These are phyloP conservation scores for Dreissena rostriformis DNA, from an alignment of 1,140 invertebrate genomes.

Conservation along the genomic window DNA sequence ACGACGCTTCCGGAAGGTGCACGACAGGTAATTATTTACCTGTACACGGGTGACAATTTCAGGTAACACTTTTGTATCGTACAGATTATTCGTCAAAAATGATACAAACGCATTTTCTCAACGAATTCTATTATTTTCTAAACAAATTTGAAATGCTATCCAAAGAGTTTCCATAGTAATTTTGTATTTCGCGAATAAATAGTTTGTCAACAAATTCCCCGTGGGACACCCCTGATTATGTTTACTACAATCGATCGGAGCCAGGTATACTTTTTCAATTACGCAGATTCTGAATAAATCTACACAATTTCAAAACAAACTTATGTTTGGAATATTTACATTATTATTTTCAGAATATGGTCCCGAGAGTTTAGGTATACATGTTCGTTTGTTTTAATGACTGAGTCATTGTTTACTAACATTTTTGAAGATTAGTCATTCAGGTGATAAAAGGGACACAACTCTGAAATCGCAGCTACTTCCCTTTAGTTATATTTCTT, in stretches of 20 bases:
- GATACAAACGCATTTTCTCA: neutral
- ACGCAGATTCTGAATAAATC: too few species aligned
- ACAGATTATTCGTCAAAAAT: neutral
- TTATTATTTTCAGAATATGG: too few species aligned
- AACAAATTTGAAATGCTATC: neutral
- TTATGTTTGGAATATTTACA: too few species aligned
- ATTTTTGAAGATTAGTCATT: too few species aligned
- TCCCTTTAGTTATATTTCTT: too few species aligned
- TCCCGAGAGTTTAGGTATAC: too few species aligned
- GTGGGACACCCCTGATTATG: neutral
- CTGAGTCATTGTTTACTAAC: too few species aligned
- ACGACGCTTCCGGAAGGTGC: constrained; percentile 35
- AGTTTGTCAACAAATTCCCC: neutral
- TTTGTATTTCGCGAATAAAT: neutral
- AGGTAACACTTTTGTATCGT: neutral
- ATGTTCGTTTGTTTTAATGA: too few species aligned
- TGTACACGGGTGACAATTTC: constrained; percentile 34
- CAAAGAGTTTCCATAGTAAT: neutral
- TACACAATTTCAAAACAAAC: too few species aligned
- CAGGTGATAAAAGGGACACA: too few species aligned
- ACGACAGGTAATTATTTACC: constrained; percentile 4
- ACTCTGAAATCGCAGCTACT: too few species aligned
- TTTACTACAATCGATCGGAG: neutral
- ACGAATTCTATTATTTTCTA: neutral
- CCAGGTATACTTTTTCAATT: neutral